A percentile compares a stretch with the other conserved stretches of the same genome.
Conservation (phyloP, 2,113 vertebrate species). For the Vicugna pacos region DNA sequence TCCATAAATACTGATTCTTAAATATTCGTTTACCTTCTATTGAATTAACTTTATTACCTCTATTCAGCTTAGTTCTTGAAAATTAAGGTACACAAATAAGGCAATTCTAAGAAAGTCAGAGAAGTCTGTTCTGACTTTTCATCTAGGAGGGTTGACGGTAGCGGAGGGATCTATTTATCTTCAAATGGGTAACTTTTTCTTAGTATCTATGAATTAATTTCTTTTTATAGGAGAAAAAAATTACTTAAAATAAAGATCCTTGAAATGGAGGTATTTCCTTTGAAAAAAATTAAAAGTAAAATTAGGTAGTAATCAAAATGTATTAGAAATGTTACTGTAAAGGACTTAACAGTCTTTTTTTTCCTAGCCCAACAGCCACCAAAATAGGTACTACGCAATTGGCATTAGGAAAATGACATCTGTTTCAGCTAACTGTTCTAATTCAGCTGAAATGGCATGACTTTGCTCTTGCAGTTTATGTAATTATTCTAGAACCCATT, state of each 20-base stretch:
- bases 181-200: background rate
- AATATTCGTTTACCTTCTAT: background rate
- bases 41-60: conserved; percentile 19
- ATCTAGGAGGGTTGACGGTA: background rate
- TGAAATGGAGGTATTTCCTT: conserved; percentile 46
- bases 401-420: conserved; percentile 33
- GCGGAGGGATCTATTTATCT: background rate
- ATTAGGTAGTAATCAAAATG: background rate
- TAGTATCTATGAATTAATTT: background rate
- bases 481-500: conserved; percentile 48
- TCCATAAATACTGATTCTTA: conserved; percentile 31
- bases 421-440: conserved; percentile 46
- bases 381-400: conserved; percentile 21
- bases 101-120: background rate
- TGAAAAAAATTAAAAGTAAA: conserved; percentile 44
- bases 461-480: conserved; percentile 28
- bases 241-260: background rate
- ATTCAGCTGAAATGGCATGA: conserved; percentile 41
- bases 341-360: conserved; percentile 15
- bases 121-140: conserved; percentile 11
- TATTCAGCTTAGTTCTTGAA: background rate
- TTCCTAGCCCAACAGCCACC: background rate
- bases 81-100: background rate
- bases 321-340: conserved; percentile 29
- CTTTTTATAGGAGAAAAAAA: conserved; percentile 13